Percentiles rank a stretch among this genome's conserved stretches.
Conservation (phyloP, 1,140 invertebrate species). For the Anoplolepis gracilipes region DNA sequence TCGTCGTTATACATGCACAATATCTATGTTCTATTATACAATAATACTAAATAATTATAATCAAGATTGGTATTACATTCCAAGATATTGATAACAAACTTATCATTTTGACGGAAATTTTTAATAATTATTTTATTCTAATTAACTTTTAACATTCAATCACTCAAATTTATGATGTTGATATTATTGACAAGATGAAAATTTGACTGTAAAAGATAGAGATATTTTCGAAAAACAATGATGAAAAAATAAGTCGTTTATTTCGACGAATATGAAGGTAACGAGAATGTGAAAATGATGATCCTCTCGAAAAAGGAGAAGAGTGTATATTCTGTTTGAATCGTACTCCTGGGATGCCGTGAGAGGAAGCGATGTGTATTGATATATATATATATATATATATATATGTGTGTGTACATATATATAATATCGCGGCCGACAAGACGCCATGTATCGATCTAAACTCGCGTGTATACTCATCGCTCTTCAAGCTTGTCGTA, state of each 20-base stretch:
- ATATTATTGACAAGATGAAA: background rate
- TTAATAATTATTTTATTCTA: background rate
- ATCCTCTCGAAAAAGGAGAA: background rate
- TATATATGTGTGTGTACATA: constrained; percentile 24
- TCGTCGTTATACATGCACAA: background rate
- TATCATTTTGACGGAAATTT: background rate
- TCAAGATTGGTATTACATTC: background rate
- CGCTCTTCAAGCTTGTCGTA: constrained; percentile 14
- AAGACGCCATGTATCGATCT: constrained; percentile 44
- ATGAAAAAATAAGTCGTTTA: too few relatives aligned
- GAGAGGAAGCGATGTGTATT: constrained; percentile 35
- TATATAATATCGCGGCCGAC: constrained; percentile 2
- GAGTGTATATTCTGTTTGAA: constrained; percentile 32
- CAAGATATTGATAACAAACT: background rate
- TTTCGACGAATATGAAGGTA: background rate
- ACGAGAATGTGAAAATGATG: background rate
- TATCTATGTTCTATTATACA: background rate
- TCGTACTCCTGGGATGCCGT: constrained; percentile 26
- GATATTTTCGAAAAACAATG: background rate
- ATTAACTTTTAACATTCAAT: background rate
- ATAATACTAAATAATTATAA: constrained; percentile 9
- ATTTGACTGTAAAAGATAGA: background rate
- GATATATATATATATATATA: constrained; percentile 26
- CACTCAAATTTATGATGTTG: background rate
- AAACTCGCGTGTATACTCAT: background rate